A percentile compares a stretch with the other conserved stretches of the same genome.
phyloP scores from a whole-genome alignment of 2,797 vertebrate species.

The Chelon labrosus region DNA sequence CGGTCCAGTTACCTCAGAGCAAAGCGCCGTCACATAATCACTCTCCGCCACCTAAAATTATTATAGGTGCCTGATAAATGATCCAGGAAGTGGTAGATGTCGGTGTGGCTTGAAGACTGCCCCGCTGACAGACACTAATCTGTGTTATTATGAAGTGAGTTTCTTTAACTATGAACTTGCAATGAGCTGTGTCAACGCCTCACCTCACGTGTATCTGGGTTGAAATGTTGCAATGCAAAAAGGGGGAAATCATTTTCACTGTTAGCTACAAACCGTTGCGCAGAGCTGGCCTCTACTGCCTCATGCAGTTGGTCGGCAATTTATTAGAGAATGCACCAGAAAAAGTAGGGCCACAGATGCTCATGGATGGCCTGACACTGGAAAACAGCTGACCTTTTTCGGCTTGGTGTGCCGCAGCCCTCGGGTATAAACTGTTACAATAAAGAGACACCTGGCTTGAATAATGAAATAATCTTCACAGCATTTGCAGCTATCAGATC shows the following conservation, averaged over 20 bases:
- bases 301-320: too few species aligned
- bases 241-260: too few species aligned
- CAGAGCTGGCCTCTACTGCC: too few species aligned
- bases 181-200: too few species aligned
- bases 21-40: constrained; percentile 22
- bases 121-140: neutral
- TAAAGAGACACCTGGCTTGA: neutral
- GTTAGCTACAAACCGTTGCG: too few species aligned
- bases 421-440: neutral
- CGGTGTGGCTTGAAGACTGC: neutral
- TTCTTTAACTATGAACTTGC: neutral
- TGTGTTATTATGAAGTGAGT: neutral
- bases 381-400: too few species aligned
- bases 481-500: neutral
- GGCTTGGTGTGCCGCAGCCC: too few species aligned
- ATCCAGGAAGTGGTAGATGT: neutral
- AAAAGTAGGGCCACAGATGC: too few species aligned
- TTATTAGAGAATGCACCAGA: too few species aligned
- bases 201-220: too few species aligned
- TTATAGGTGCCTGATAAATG: neutral
- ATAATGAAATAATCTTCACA: neutral
- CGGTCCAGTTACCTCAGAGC: constrained; percentile 19
- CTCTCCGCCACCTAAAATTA: neutral
- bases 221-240: too few species aligned
- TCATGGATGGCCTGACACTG: too few species aligned